A percentile compares a stretch with the other conserved stretches of the same genome.
Conservation (phyloP, 2,888 invertebrate species). For the Trissoscelio sp. region DNA sequence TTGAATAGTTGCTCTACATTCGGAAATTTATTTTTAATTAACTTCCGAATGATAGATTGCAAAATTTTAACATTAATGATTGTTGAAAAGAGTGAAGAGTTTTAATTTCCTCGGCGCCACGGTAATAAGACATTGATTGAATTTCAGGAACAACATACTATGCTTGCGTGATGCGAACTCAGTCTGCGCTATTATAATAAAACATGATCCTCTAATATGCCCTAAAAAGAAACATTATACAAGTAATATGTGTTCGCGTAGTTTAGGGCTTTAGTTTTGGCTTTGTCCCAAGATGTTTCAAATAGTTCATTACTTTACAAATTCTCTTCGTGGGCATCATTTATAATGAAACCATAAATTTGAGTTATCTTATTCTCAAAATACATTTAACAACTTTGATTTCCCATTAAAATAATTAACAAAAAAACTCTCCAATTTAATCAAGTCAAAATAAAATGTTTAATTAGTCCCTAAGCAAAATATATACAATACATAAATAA, state of each 20-base stretch:
- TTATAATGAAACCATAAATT: constrained; percentile 34
- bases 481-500: no score
- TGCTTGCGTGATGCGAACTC: constrained; percentile 23
- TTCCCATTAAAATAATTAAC: no score
- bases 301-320: constrained; percentile 40
- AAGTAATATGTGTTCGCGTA: constrained; percentile 35
- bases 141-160: constrained; percentile 25
- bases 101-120: constrained; percentile 32
- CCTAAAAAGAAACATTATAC: constrained; percentile 53
- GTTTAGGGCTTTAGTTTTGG: constrained; percentile 28
- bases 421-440: no score
- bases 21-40: constrained; percentile 30
- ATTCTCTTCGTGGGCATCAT: constrained; percentile 34
- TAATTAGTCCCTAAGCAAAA: no score
- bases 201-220: constrained; percentile 48
- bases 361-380: constrained; percentile 22
- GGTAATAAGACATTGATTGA: constrained; percentile 48
- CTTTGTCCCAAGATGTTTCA: constrained; percentile 42
- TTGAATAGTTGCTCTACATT: background rate
- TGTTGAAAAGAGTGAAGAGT: constrained; percentile 8
- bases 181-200: constrained; percentile 30
- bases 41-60: constrained; percentile 2
- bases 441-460: no score
- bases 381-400: no score
- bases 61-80: background rate